Conservation (phyloP, 2,113 vertebrate species). For the Phylloscopus trochiloides region DNA sequence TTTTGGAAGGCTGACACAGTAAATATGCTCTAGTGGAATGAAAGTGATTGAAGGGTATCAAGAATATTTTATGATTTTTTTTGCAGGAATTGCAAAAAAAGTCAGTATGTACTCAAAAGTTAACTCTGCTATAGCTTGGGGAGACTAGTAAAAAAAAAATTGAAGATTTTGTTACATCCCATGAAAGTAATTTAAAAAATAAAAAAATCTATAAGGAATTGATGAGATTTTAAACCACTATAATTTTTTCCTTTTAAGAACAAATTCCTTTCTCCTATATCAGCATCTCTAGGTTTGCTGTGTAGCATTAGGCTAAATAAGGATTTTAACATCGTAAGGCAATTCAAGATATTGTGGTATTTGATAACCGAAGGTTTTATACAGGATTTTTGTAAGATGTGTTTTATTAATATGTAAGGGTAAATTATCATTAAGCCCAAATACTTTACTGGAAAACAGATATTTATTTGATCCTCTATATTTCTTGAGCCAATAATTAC, state of each 20-base stretch:
- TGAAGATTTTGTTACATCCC: neutral
- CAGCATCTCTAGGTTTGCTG: neutral
- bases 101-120: fast-evolving
- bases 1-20: neutral
- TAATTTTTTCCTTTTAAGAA: neutral
- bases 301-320: neutral
- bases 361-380: neutral
- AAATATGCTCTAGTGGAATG: neutral
- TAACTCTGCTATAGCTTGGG: neutral
- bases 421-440: neutral
- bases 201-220: neutral
- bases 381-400: neutral
- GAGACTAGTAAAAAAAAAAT: neutral
- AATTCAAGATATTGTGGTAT: neutral
- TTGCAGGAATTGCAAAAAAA: neutral
- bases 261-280: neutral
- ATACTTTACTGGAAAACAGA: neutral
- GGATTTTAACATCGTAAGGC: neutral
- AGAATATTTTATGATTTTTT: neutral
- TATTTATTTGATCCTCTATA: neutral
- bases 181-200: neutral
- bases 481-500: neutral
- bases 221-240: neutral
- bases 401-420: neutral
- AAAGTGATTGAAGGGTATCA: neutral